These are phyloP conservation scores for Aurelia coerulea DNA, from an alignment of 30 jellyfish, hydroid and myxozoan species.

Conservation along the genomic window DNA sequence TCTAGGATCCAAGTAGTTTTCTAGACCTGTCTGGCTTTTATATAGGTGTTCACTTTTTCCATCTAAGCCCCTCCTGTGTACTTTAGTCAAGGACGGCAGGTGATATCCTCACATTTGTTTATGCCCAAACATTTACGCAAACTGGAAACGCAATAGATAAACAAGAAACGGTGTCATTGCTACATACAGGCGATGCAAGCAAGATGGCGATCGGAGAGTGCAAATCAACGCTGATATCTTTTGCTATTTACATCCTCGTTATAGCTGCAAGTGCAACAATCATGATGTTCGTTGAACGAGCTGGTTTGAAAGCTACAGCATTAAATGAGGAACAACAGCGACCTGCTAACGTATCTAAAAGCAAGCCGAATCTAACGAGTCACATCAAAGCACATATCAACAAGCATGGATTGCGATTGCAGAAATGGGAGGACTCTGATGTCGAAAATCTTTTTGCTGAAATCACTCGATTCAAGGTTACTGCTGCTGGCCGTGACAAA, in stretches of 20 bases:
- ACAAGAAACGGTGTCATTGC: no score
- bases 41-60: no score
- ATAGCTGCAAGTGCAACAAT: conserved; percentile 38
- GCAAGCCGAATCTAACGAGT: conserved; percentile 6
- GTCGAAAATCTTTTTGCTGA: conserved; percentile 22
- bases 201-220: conserved; percentile 41
- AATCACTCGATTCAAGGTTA: not conserved
- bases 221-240: conserved; percentile 36
- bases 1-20: no score
- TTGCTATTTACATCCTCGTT: conserved; percentile 28
- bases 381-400: conserved; percentile 17
- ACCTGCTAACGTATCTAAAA: conserved; percentile 5
- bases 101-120: no score
- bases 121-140: no score
- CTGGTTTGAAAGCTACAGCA: conserved; percentile 16
- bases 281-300: conserved; percentile 53
- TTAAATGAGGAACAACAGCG: conserved; percentile 12
- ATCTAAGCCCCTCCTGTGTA: no score
- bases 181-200: no score
- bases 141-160: no score
- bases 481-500: not conserved
- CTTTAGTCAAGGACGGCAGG: no score
- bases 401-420: conserved; percentile 23
- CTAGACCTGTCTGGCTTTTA: no score
- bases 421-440: conserved; percentile 17